These are phyloP conservation scores for Psophia crepitans DNA, from an alignment of 2,113 vertebrate genomes.

Conservation along the genomic window DNA sequence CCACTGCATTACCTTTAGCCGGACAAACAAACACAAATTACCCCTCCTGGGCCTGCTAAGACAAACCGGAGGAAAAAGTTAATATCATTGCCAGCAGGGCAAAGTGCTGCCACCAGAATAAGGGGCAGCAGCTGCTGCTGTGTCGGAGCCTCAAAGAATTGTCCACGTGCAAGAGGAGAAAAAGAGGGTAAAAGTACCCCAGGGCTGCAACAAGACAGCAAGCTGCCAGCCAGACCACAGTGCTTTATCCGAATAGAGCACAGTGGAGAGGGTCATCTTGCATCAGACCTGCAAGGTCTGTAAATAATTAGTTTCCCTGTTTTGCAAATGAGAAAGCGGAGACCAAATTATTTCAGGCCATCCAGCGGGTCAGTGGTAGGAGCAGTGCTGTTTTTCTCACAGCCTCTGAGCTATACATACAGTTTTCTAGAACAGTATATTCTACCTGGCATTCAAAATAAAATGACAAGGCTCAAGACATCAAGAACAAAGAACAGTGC, in stretches of 20 bases:
- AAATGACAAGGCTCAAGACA: neutral
- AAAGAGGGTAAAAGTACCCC: neutral
- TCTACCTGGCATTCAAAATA: neutral
- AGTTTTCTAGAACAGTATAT: neutral
- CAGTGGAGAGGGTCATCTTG: neutral
- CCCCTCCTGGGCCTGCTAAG: neutral
- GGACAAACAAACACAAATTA: neutral
- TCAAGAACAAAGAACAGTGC: neutral
- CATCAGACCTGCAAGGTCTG: neutral
- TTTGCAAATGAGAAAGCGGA: neutral
- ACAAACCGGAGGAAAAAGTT: neutral
- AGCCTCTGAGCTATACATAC: neutral
- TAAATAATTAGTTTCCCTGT: neutral
- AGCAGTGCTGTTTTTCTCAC: neutral
- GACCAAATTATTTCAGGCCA: neutral
- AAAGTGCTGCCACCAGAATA: neutral
- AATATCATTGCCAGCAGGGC: neutral
- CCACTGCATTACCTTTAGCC: neutral
- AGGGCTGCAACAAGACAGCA: neutral
- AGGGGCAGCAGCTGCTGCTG: neutral
- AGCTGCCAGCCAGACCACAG: neutral
- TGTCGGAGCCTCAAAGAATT: neutral
- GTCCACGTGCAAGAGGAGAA: neutral
- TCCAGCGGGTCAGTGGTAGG: neutral
- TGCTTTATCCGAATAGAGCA: neutral